Evolutionary conservation across 1,140 invertebrate genomes (phyloP), one percentile per base, ranked within the genome.

Genomic region (Pseudomyrmex gracilis): DNA sequence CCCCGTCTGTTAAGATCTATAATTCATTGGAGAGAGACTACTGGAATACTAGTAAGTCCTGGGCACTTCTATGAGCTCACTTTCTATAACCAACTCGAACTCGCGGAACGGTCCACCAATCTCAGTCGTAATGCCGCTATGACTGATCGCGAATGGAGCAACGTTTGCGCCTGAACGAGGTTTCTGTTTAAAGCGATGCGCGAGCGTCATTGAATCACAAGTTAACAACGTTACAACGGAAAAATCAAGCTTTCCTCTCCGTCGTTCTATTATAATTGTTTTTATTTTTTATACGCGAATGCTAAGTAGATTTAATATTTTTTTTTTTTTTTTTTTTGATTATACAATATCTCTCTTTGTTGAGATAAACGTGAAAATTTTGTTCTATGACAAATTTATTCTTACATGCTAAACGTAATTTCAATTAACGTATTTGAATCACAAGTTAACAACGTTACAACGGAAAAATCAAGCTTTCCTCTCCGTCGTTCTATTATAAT

Each of bases 141-240:
- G 76, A 71, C 53, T 47, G 53, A 53, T 80, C 12, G 45, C 53
- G 53, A 80, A 80, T 57, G 57, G 60, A 58, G 43, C 71, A 12
- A 49, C 76, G 22, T 20, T 60, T 0, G 66, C 15, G 22, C 22
- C 49, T 3, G 66, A 70, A 71, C 58, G n/a, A 71, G 51, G 22
- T 71, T 71, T 2, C 43, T 60, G 15, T 17, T 51, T 47, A 47
- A 71, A 80, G 51, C n/a, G 22, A 47, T 12, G 43, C 22, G 64
- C n/a, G 76, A 71, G 22, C 53, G 12, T 24, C 53, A 66, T 71
- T 34, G 34, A 34, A 34, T 34, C 34, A 34, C 64, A 34, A 57
- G 66, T 47, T 34, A 71, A 71, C 12, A 80, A 80, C 76, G 66
- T 58, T 13, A 66, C 43, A 58, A 47, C 5, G 43, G 20, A 3